Evolutionary conservation across 1,140 invertebrate genomes (phyloP), one percentile per base, ranked within the genome.

Genomic region (Zaprionus vittiger): DNA sequence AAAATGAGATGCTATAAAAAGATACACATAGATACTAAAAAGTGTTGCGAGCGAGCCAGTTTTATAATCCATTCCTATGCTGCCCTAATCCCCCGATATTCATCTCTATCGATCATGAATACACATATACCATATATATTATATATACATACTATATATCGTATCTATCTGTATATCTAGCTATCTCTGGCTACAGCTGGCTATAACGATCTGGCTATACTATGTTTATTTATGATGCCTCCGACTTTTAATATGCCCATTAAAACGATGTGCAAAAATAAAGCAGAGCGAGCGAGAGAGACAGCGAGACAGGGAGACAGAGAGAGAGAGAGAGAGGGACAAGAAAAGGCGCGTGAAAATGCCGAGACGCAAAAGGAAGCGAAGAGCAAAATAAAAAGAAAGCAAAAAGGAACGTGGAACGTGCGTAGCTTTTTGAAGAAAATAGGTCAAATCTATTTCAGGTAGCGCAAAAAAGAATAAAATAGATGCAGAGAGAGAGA

Each of bases 371-470:
- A 38, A 69, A 57, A 80, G 57, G 64, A 66, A 73, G 38, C 49
- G 34, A 57, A 52, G 52, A 59, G 59, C 71, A 38, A 77, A 72
- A 67, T 28, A 44, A 66, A 77, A 41, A 56, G 15, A 56, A 56
- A 55, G 54, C 71, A 59, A 67, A 73, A 67, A 52, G 62, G 67
- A 77, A 47, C 41, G 41, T 60, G 77, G 37, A 85, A 81, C 82
- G 82, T 85, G 82, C 75, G 70, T 77, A 73, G 70, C 74, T 62
- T 67, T 72, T 68, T 47, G 61, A 37, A 38, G 71, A 85, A 85
- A 85, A 85, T 85, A 76, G 82, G 82, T 85, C 82, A 85, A 85
- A 85, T 85, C 82, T 85, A 85, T 85, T 85, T 86, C 54, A 54
- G 71, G 63, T 49, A 69, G 73, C 7, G 41, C n/a, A 38, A 38